phyloP scores from a whole-genome alignment of 2,797 vertebrate species.

The Chrysocyon brachyurus region DNA sequence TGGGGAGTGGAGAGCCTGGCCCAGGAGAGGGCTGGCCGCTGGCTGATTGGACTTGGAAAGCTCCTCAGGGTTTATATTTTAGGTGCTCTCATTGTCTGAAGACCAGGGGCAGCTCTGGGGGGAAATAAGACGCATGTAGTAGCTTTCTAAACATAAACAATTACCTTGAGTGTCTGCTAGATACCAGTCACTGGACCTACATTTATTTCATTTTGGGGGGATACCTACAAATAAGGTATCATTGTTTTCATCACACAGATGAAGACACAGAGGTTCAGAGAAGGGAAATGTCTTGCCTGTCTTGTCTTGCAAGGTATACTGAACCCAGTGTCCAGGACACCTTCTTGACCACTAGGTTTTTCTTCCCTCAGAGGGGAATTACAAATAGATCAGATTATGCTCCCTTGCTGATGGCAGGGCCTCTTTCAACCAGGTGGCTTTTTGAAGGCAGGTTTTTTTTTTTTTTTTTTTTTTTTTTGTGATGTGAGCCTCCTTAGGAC shows the following conservation, averaged over 20 bases:
- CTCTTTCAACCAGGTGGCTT: not conserved
- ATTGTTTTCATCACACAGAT: not conserved
- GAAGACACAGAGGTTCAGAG: not conserved
- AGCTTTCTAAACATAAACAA: not conserved
- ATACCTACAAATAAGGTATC: not conserved
- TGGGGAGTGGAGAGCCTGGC: not conserved
- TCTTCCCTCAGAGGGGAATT: not conserved
- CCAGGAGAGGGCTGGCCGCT: not conserved
- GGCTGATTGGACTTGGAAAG: not conserved
- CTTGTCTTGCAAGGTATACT: not conserved
- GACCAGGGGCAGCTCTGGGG: not conserved
- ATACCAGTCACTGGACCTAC: not conserved
- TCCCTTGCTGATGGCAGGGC: not conserved
- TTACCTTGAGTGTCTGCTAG: not conserved
- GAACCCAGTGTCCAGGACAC: not conserved
- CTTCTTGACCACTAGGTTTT: not conserved
- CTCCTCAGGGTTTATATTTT: not conserved
- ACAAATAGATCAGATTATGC: not conserved
- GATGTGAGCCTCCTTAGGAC: not conserved
- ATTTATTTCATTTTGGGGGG: slow-evolving; percentile 37
- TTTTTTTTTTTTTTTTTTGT: not conserved
- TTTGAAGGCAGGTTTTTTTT: not conserved
- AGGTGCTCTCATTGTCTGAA: not conserved
- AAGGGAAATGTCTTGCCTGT: not conserved
- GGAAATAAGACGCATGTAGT: not conserved